Evolutionary conservation across 1,140 invertebrate genomes (phyloP).

Genomic region (Orius insidiosus): DNA sequence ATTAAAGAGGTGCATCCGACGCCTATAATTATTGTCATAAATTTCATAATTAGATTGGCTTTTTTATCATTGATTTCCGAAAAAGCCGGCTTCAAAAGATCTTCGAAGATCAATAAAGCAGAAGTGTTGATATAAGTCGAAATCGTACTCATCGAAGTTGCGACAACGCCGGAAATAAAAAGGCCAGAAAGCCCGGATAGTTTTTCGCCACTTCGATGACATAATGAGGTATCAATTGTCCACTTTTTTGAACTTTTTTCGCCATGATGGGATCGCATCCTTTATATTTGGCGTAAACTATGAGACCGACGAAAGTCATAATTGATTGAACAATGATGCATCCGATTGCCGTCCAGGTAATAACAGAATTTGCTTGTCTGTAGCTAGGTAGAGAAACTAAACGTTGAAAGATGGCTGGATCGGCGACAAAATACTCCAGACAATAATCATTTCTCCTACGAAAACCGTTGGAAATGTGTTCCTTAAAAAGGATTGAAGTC

Average conservation of each 20-base stretch:
- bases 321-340: slow-evolving; percentile 27
- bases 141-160: slow-evolving; percentile 33
- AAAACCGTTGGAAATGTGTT: slow-evolving; percentile 66
- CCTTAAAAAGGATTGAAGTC: slow-evolving; percentile 48
- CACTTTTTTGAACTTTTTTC: slow-evolving; percentile 22
- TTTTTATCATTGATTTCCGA: slow-evolving; percentile 17
- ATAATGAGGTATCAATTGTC: slow-evolving; percentile 33
- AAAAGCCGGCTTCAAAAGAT: slow-evolving; percentile 32
- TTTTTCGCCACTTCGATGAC: slow-evolving; percentile 34
- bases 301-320: slow-evolving; percentile 51
- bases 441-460: slow-evolving; percentile 66
- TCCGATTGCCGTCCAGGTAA: slow-evolving; percentile 18
- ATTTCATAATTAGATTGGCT: slow-evolving; percentile 26
- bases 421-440: slow-evolving; percentile 65
- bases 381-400: slow-evolving; percentile 55
- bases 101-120: slow-evolving; percentile 36
- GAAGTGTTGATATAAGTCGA: slow-evolving; percentile 31
- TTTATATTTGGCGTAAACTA: slow-evolving; percentile 41
- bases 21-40: slow-evolving; percentile 40
- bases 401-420: slow-evolving; percentile 76
- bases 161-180: slow-evolving; percentile 45
- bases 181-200: slow-evolving; percentile 36
- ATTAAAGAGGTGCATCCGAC: slow-evolving; percentile 43
- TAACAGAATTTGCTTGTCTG: slow-evolving; percentile 24
- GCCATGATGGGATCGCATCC: slow-evolving; percentile 27